A percentile compares a stretch with the other conserved stretches of the same genome.
Conservation (phyloP, 53 echinoderm and acorn worm species). For the Astropecten irregularis region DNA sequence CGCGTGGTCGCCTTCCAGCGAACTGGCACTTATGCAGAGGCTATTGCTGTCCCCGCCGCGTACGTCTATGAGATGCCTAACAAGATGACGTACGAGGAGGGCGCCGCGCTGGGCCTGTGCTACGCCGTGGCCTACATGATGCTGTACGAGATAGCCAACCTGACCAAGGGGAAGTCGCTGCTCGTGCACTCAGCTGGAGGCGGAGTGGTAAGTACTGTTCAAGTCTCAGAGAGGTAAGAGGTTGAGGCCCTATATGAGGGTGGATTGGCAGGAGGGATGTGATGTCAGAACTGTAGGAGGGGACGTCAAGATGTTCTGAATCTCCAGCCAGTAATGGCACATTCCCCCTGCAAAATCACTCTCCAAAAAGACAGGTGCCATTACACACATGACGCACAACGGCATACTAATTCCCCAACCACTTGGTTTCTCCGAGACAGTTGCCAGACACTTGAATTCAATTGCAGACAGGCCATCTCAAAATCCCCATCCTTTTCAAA, state of each 20-base stretch:
- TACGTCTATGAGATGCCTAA: conserved; percentile 70
- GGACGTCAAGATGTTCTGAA: neutral
- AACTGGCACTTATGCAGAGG: conserved; percentile 60
- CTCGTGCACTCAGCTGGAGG: conserved; percentile 73
- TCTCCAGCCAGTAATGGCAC: neutral
- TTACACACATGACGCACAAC: too few relatives aligned
- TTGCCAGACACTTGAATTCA: too few relatives aligned
- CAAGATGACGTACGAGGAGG: conserved; percentile 70
- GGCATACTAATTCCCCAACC: too few relatives aligned
- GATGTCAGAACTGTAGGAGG: neutral
- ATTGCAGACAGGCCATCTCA: too few relatives aligned
- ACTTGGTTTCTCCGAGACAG: too few relatives aligned
- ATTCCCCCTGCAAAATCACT: neutral
- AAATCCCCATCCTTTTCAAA: too few relatives aligned
- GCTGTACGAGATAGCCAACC: conserved; percentile 61
- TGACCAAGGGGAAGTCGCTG: conserved; percentile 66
- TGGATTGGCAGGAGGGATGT: neutral
- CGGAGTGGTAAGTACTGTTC: conserved; percentile 59
- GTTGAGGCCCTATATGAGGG: too few relatives aligned
- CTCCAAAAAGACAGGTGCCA: neutral
- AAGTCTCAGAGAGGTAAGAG: too few relatives aligned
- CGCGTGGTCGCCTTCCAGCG: conserved; percentile 69
- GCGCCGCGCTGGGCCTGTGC: conserved; percentile 63
- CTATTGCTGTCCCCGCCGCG: conserved; percentile 48
- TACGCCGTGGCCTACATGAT: conserved; percentile 64